Percentiles rank a stretch among this genome's conserved stretches.
These are phyloP conservation scores for Magallana ariakensis DNA, from an alignment of 1,140 invertebrate species.

Conservation along the genomic window DNA sequence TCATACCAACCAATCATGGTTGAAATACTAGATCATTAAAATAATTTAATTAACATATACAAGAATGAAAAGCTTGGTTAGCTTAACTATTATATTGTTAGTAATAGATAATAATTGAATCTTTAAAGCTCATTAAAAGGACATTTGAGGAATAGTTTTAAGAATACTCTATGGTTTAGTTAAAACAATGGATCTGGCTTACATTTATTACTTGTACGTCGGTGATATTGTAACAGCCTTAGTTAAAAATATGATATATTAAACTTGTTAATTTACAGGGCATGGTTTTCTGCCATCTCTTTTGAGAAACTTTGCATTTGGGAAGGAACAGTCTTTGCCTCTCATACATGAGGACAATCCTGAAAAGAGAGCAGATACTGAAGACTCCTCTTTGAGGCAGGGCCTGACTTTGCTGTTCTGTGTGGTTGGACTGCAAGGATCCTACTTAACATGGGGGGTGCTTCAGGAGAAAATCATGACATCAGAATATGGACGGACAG, in stretches of 20 bases:
- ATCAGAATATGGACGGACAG: slow-evolving; percentile 84
- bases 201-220: no score
- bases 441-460: slow-evolving; percentile 96
- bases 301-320: slow-evolving; percentile 84
- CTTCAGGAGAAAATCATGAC: slow-evolving; percentile 89
- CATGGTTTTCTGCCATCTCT: slow-evolving; percentile 70
- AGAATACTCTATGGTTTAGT: no score
- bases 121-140: no score
- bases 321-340: slow-evolving; percentile 78
- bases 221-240: no score
- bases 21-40: not conserved
- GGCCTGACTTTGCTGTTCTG: slow-evolving; percentile 85
- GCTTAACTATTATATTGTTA: no score
- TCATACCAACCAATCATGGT: not conserved
- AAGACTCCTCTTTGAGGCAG: slow-evolving; percentile 55
- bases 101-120: no score
- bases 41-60: no score
- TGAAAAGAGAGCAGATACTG: slow-evolving; percentile 37
- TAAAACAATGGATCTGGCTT: no score
- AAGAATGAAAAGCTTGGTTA: no score
- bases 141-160: no score
- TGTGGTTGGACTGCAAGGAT: slow-evolving; percentile 92
- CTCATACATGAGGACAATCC: slow-evolving; percentile 66
- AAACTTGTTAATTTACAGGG: slow-evolving; percentile 52
- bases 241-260: no score